Evolutionary conservation across 1,140 invertebrate species (phyloP).

Genomic region (Nylanderia fulva): DNA sequence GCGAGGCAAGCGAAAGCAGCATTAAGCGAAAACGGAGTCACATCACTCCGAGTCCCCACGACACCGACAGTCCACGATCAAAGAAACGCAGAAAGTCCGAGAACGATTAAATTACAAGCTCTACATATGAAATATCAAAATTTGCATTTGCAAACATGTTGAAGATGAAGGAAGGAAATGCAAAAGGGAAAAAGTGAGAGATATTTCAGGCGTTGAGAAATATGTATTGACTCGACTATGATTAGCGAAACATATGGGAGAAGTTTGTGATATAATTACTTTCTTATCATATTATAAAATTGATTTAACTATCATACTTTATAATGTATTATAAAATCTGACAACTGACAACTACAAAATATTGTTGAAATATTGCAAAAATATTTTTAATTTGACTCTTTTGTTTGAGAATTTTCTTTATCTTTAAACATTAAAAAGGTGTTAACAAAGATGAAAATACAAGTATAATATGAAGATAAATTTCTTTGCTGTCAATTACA

Average conservation of each 20-base stretch:
- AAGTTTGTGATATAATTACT: constrained; percentile 26
- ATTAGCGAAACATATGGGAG: not conserved
- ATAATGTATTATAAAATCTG: not conserved
- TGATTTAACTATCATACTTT: constrained; percentile 4
- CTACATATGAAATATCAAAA: constrained; percentile 16
- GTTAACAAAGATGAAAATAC: constrained; percentile 3
- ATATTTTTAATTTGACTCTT: constrained; percentile 2
- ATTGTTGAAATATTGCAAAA: not conserved
- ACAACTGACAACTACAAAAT: not conserved
- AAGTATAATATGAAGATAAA: not conserved
- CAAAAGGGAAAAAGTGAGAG: not conserved
- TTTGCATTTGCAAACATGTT: not conserved
- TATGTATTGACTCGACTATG: not conserved
- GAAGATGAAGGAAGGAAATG: not conserved
- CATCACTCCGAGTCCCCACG: constrained; percentile 82
- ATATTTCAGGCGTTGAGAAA: constrained; percentile 5
- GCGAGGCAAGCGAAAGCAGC: constrained; percentile 77
- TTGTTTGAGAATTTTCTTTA: not conserved
- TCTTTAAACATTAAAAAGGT: constrained; percentile 35
- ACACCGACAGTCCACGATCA: constrained; percentile 80
- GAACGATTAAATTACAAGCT: constrained; percentile 76
- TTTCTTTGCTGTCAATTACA: not conserved
- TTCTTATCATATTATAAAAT: not conserved
- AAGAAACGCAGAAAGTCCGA: constrained; percentile 85
- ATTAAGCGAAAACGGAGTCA: constrained; percentile 83